A percentile compares a stretch with the other conserved stretches of the same genome.
Conservation (phyloP, 2,888 invertebrate species). For the Abscondita cerata region DNA sequence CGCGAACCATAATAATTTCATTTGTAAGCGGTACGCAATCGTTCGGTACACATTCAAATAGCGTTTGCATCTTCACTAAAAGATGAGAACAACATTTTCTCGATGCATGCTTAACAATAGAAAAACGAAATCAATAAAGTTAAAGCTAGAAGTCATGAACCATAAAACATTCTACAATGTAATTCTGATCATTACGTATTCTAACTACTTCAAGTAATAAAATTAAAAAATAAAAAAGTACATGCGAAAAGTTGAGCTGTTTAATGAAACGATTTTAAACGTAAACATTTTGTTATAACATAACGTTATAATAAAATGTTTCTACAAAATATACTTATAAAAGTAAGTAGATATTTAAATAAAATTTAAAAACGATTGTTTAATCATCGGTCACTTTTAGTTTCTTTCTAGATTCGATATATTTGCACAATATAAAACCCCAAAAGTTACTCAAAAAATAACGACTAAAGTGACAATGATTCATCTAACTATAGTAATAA, state of each 20-base stretch:
- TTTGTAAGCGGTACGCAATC: no score
- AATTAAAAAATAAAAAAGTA: constrained; percentile 1
- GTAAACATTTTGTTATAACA: constrained; percentile 23
- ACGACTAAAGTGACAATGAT: constrained; percentile 9
- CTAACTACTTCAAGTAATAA: neutral
- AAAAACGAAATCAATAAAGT: no score
- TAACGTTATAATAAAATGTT: constrained; percentile 12
- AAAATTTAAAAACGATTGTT: neutral
- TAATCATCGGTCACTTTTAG: neutral
- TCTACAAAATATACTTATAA: neutral
- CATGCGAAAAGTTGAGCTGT: constrained; percentile 52
- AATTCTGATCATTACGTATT: no score
- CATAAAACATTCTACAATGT: no score
- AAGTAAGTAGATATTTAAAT: neutral
- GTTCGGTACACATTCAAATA: no score
- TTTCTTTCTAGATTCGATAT: no score
- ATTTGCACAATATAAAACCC: neutral
- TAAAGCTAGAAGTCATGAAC: no score
- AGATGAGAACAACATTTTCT: no score
- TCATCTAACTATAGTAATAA: neutral
- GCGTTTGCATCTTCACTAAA: no score
- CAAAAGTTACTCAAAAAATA: neutral
- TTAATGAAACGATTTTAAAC: constrained; percentile 49
- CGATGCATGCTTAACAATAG: no score
- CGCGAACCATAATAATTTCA: neutral